Conservation (phyloP, 2,888 invertebrate genomes). For the Odontomyia ornata region DNA sequence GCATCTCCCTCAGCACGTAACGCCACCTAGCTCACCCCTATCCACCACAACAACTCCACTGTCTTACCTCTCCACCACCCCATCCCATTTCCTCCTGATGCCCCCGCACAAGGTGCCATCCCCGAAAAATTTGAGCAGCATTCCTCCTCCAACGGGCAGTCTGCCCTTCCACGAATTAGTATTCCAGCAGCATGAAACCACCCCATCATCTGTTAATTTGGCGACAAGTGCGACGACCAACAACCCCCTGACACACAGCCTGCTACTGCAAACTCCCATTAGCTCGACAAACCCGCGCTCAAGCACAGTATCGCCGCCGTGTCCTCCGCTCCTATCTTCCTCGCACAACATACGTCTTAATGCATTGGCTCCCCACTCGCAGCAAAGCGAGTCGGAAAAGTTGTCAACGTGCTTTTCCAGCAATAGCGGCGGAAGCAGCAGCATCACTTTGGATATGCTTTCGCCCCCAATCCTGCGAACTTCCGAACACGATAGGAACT, state of each 20-base stretch:
- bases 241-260: background rate
- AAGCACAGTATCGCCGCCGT: background rate
- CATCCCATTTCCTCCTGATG: slow-evolving; percentile 51
- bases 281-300: slow-evolving; percentile 8
- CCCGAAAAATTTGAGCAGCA: slow-evolving; percentile 45
- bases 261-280: slow-evolving; percentile 18
- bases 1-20: slow-evolving; percentile 46
- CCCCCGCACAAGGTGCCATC: slow-evolving; percentile 51
- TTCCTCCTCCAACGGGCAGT: slow-evolving; percentile 44
- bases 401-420: slow-evolving; percentile 31
- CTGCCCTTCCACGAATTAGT: slow-evolving; percentile 50
- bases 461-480: slow-evolving; percentile 47
- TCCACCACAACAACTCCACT: slow-evolving; percentile 22
- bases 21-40: slow-evolving; percentile 43
- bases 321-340: background rate
- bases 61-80: slow-evolving; percentile 12
- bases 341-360: slow-evolving; percentile 14
- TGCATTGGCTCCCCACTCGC: slow-evolving; percentile 23
- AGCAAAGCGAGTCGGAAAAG: slow-evolving; percentile 27
- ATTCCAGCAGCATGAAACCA: slow-evolving; percentile 50
- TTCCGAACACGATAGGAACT: slow-evolving; percentile 56
- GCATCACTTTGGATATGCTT: slow-evolving; percentile 19
- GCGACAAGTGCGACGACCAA: slow-evolving; percentile 10
- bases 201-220: slow-evolving; percentile 40
- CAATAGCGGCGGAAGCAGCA: slow-evolving; percentile 14